phyloP scores from a whole-genome alignment of 2,888 invertebrate genomes.

The Acleris holmiana region DNA sequence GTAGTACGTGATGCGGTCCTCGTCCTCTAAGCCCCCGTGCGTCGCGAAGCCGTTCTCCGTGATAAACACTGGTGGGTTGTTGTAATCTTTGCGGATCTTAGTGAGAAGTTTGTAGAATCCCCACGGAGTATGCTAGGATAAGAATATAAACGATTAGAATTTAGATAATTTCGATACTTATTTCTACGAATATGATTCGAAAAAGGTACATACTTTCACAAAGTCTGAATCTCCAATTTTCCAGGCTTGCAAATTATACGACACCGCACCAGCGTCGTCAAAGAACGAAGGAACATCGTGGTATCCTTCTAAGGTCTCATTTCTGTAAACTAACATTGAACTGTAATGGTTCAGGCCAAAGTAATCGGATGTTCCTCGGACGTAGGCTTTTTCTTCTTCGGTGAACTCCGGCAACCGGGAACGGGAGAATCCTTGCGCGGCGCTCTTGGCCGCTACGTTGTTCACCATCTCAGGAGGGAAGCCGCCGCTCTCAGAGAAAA shows the following conservation, averaged over 20 bases:
- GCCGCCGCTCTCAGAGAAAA: constrained; percentile 84
- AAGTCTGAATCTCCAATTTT: constrained; percentile 44
- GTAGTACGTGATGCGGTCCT: constrained; percentile 63
- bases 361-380: constrained; percentile 57
- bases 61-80: constrained; percentile 79
- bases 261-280: constrained; percentile 46
- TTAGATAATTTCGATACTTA: no score
- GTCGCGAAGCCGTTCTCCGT: constrained; percentile 82
- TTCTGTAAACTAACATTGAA: constrained; percentile 57
- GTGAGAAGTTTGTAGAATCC: constrained; percentile 82
- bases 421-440: constrained; percentile 65
- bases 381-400: constrained; percentile 59
- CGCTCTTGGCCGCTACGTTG: constrained; percentile 81
- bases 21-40: constrained; percentile 61
- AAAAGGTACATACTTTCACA: constrained; percentile 33
- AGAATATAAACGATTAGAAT: neutral
- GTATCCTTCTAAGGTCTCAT: constrained; percentile 45
- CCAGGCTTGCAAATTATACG: constrained; percentile 45
- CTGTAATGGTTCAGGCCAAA: constrained; percentile 87
- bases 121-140: constrained; percentile 73
- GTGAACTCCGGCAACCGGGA: constrained; percentile 73
- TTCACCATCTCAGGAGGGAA: constrained; percentile 85
- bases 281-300: constrained; percentile 46
- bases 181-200: neutral
- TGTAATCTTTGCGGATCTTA: constrained; percentile 71